These are phyloP conservation scores for Cyprinella venusta DNA, from an alignment of 2,797 vertebrate species.

Conservation along the genomic window DNA sequence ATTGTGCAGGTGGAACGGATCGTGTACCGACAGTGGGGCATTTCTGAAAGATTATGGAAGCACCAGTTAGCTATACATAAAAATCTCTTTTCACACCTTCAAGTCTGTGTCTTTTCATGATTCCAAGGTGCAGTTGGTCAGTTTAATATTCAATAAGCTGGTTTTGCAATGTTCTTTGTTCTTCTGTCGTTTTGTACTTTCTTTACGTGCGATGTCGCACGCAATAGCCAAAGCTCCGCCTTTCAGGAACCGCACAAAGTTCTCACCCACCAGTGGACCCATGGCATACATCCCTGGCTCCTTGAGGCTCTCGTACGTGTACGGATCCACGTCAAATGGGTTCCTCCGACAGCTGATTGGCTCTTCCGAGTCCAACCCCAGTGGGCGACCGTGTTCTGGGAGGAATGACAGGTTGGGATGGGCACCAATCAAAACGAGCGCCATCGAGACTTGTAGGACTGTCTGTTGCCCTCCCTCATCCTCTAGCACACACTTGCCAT, in stretches of 20 bases:
- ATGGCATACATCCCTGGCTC: conserved; percentile 79
- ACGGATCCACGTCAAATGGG: conserved; percentile 78
- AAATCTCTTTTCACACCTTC: neutral
- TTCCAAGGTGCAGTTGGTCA: conserved; percentile 14
- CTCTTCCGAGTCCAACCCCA: conserved; percentile 66
- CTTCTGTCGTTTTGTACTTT: conserved; percentile 47
- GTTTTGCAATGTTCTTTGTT: neutral
- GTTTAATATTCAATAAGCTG: neutral
- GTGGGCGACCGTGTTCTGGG: conserved; percentile 61
- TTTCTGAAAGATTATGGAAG: neutral
- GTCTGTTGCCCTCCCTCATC: conserved; percentile 66
- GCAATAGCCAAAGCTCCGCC: conserved; percentile 81
- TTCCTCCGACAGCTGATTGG: conserved; percentile 78
- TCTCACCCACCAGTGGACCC: conserved; percentile 83
- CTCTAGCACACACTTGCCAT: conserved; percentile 78
- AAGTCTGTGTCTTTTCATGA: neutral
- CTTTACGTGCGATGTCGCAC: conserved; percentile 67
- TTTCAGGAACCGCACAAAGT: conserved; percentile 85
- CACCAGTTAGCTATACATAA: neutral
- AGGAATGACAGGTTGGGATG: conserved; percentile 81
- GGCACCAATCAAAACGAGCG: conserved; percentile 79
- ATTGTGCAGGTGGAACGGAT: too few species aligned
- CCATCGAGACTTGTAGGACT: conserved; percentile 78
- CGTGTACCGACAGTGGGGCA: too few species aligned
- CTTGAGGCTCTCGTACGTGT: conserved; percentile 69